Evolutionary conservation across 1,140 invertebrate species (phyloP).

Genomic region (Ips typographus): DNA sequence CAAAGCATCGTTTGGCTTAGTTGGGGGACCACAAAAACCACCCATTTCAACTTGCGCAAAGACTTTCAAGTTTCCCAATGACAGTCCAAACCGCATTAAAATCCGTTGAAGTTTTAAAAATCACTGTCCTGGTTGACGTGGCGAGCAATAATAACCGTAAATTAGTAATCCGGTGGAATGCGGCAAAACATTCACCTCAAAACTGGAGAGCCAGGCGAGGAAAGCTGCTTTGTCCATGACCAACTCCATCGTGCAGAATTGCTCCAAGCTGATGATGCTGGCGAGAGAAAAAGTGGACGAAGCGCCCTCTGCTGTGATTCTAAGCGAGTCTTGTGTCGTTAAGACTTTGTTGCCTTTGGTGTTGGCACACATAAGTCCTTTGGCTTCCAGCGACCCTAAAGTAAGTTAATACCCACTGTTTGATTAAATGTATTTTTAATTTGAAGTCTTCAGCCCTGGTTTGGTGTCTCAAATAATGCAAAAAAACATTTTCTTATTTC

Average conservation of each 20-base stretch:
- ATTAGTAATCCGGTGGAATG: constrained; percentile 66
- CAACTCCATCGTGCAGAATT: constrained; percentile 69
- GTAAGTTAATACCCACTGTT: constrained; percentile 53
- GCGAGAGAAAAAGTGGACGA: constrained; percentile 66
- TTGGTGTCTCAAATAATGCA: not conserved
- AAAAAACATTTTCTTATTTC: not conserved
- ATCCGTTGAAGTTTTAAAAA: too few relatives aligned
- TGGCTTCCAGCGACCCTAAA: constrained; percentile 79
- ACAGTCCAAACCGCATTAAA: too few relatives aligned
- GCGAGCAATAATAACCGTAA: not conserved
- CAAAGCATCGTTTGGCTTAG: too few relatives aligned
- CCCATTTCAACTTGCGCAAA: not conserved
- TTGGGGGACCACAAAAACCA: too few relatives aligned
- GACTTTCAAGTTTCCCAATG: constrained; percentile 7
- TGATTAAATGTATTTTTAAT: not conserved
- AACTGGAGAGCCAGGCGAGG: constrained; percentile 71
- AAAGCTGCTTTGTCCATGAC: constrained; percentile 72
- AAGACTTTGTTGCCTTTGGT: constrained; percentile 76
- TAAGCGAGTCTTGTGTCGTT: constrained; percentile 61
- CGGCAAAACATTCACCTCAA: constrained; percentile 64
- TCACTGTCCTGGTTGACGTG: too few relatives aligned
- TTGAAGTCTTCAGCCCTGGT: too few relatives aligned
- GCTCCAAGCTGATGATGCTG: constrained; percentile 70
- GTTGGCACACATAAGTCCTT: constrained; percentile 77
- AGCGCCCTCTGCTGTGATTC: constrained; percentile 57